Conservation (phyloP, 2,797 vertebrate genomes). For the Anabacerthia variegaticeps region DNA sequence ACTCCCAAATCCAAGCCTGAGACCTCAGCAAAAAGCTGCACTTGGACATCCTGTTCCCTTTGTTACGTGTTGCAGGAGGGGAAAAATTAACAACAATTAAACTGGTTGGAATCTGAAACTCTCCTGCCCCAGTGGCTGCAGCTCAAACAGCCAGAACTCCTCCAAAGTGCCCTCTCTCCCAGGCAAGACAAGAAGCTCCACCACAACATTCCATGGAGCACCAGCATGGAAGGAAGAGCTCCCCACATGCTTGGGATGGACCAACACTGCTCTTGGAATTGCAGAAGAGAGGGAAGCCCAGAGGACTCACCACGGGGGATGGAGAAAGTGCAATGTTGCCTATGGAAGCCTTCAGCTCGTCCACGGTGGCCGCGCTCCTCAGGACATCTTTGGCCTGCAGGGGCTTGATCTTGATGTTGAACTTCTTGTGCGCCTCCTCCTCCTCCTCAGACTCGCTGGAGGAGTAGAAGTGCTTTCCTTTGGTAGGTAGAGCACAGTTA, state of each 20-base stretch:
- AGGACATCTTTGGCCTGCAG: constrained; percentile 86
- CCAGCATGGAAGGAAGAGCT: no score
- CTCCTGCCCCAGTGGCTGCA: background rate
- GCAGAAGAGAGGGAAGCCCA: rapidly evolving
- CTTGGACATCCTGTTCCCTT: background rate
- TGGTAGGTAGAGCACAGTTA: constrained; percentile 87
- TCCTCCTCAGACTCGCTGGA: constrained; percentile 97
- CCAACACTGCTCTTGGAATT: rapidly evolving
- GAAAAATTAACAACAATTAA: background rate
- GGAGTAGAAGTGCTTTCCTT: constrained; percentile 92
- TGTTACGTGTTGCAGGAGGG: background rate
- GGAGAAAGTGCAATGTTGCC: constrained; percentile 94
- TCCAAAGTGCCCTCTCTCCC: background rate
- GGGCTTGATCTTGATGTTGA: constrained; percentile 96
- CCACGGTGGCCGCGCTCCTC: constrained; percentile 87
- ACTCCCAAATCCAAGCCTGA: background rate
- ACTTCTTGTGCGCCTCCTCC: constrained; percentile 92
- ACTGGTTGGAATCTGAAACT: background rate
- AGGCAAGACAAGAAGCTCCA: background rate
- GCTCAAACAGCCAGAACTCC: background rate
- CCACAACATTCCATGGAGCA: rapidly evolving
- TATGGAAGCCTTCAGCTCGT: constrained; percentile 92
- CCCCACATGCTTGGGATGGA: rapidly evolving
- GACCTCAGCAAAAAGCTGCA: background rate
- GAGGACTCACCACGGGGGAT: constrained; percentile 90